phyloP scores from a whole-genome alignment of 2,888 invertebrate genomes.

The Smittia sp. region DNA sequence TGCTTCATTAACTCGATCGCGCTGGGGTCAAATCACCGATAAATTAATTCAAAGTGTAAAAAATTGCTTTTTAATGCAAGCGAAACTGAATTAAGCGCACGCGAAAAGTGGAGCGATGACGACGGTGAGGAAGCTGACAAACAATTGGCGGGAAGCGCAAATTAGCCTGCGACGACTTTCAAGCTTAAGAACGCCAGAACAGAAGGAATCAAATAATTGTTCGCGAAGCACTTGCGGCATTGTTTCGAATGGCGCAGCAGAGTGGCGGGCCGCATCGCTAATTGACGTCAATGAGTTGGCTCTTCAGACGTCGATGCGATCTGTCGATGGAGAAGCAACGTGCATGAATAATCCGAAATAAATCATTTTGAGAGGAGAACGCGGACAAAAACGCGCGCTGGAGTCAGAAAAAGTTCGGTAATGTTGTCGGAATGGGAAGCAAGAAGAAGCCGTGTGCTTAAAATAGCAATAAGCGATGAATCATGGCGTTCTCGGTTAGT shows the following conservation, averaged over 20 bases:
- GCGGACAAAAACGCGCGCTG: background rate
- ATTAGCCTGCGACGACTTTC: background rate
- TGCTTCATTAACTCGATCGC: background rate
- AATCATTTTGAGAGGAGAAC: background rate
- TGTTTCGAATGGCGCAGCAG: background rate
- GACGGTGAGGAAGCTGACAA: background rate
- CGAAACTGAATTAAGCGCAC: background rate
- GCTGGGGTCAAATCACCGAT: background rate
- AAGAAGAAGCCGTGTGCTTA: conserved; percentile 6
- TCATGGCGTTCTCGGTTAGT: background rate
- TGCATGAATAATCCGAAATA: conserved; percentile 13
- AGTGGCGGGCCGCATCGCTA: background rate
- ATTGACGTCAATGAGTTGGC: background rate
- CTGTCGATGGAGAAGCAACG: background rate
- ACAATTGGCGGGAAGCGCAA: background rate
- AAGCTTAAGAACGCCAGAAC: background rate
- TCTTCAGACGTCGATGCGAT: background rate
- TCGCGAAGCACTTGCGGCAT: background rate
- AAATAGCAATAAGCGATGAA: conserved; percentile 5
- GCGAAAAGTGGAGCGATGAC: background rate
- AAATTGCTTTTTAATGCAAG: conserved; percentile 25
- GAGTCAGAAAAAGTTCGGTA: background rate
- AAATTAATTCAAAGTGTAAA: background rate
- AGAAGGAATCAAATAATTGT: background rate
- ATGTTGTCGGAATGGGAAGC: background rate